Conservation (phyloP, 2,797 vertebrate species). For the Danio aesculapii region DNA sequence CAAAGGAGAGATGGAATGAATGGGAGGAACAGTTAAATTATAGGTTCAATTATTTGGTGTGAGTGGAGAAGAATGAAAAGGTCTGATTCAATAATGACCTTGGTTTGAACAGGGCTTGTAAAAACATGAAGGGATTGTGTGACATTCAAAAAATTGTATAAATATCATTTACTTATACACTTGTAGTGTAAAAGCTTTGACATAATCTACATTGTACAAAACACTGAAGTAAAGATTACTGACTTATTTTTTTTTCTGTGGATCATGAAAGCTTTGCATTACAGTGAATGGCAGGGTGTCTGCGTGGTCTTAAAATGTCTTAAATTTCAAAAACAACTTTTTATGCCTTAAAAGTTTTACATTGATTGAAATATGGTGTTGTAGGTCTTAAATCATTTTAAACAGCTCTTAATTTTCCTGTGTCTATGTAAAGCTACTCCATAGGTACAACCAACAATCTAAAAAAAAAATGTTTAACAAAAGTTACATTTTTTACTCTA, state of each 20-base stretch:
- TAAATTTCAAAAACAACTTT: too few species aligned
- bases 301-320: too few species aligned
- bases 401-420: too few species aligned
- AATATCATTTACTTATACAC: background rate
- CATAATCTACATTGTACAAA: too few species aligned
- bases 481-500: too few species aligned
- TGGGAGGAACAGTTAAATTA: background rate
- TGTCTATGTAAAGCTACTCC: too few species aligned
- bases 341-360: too few species aligned
- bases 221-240: too few species aligned
- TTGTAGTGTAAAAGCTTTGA: background rate
- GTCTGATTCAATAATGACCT: slow-evolving; percentile 3
- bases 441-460: too few species aligned
- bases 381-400: too few species aligned
- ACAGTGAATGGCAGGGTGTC: background rate
- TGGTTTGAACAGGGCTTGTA: background rate
- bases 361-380: too few species aligned
- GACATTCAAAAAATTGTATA: background rate
- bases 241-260: background rate
- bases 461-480: too few species aligned
- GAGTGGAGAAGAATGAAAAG: background rate
- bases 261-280: background rate
- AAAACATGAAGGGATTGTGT: background rate
- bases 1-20: background rate
- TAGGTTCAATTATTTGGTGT: background rate